These are phyloP conservation scores for Himalopsyche anomala DNA, from an alignment of 2,888 invertebrate species.

Conservation along the genomic window DNA sequence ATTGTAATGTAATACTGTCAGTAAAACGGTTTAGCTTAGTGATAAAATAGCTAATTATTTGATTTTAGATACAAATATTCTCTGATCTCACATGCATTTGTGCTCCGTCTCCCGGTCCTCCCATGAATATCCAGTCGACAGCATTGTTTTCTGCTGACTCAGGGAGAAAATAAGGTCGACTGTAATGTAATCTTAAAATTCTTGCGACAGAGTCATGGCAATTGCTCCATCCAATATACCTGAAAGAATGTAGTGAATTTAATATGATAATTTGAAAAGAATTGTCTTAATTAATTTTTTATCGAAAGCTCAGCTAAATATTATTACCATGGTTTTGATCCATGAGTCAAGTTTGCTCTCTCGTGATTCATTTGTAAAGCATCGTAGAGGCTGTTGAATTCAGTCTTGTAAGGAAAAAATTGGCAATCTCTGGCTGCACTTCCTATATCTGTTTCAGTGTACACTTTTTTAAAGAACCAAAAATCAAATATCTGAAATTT, in stretches of 20 bases:
- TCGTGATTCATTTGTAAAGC: slow-evolving; percentile 88
- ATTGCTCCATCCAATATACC: slow-evolving; percentile 93
- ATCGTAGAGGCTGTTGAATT: slow-evolving; percentile 85
- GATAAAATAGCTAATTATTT: too few species aligned
- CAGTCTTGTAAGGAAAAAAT: slow-evolving; percentile 95
- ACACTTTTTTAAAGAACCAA: slow-evolving; percentile 87
- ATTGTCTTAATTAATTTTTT: too few species aligned
- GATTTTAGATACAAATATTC: neutral
- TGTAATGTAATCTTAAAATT: slow-evolving; percentile 86
- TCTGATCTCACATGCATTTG: slow-evolving; percentile 90
- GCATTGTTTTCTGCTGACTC: slow-evolving; percentile 90
- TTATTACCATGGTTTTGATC: slow-evolving; percentile 83
- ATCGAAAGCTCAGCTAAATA: neutral
- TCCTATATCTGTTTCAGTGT: slow-evolving; percentile 78
- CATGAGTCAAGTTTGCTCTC: slow-evolving; percentile 80
- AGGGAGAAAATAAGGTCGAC: slow-evolving; percentile 93
- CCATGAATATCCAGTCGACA: slow-evolving; percentile 98
- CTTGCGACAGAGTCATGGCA: slow-evolving; percentile 91
- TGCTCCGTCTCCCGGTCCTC: slow-evolving; percentile 94
- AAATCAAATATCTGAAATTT: slow-evolving; percentile 83
- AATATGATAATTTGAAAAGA: too few species aligned
- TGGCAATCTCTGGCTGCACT: slow-evolving; percentile 84
- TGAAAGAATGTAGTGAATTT: neutral
- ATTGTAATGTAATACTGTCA: too few species aligned
- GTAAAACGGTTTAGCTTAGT: too few species aligned